Conservation (phyloP, 2,888 invertebrate genomes). For the Cantharis lateralis region DNA sequence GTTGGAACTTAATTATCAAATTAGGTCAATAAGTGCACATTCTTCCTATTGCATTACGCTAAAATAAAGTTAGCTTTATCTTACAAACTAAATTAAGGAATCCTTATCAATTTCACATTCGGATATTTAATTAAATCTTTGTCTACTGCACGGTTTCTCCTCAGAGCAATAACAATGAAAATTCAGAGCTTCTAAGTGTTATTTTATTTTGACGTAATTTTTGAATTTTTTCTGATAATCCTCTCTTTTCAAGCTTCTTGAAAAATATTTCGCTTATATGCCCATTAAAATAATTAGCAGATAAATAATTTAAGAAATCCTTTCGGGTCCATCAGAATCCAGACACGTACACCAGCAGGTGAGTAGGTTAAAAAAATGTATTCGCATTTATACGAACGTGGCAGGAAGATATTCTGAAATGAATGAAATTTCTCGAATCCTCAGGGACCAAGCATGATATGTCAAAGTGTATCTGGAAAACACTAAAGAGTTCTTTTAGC, state of each 20-base stretch:
- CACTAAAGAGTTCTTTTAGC: not conserved
- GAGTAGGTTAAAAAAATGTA: not conserved
- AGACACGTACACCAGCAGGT: not conserved
- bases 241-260: too few relatives aligned
- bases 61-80: not conserved
- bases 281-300: not conserved
- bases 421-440: not conserved
- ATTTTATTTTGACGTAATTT: not conserved
- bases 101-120: not conserved
- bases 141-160: not conserved
- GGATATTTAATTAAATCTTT: not conserved
- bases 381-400: not conserved
- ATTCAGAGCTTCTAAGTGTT: not conserved
- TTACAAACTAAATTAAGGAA: not conserved
- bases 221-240: too few relatives aligned
- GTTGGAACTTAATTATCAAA: not conserved
- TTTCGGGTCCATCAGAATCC: not conserved
- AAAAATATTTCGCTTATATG: not conserved
- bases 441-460: not conserved
- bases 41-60: not conserved
- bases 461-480: not conserved
- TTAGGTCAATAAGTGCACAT: constrained; percentile 1
- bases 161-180: not conserved
- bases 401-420: not conserved
- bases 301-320: not conserved